Conservation (phyloP, 2,888 invertebrate species). For the Thysanoteuthis rhombus region DNA sequence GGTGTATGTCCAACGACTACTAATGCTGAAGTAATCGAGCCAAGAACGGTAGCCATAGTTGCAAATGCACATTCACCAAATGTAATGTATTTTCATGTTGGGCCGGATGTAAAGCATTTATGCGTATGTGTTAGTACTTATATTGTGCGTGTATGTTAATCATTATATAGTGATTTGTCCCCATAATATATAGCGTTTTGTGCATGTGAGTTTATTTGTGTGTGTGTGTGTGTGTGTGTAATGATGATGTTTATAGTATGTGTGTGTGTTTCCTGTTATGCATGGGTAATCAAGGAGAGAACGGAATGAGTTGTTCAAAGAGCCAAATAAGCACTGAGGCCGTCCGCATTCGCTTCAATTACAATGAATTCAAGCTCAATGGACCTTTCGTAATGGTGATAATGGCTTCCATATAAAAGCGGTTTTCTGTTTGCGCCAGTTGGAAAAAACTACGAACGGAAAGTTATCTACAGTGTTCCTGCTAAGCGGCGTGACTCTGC, state of each 20-base stretch:
- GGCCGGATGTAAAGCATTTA: too few species aligned
- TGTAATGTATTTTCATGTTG: too few species aligned
- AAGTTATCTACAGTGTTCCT: neutral
- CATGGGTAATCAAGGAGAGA: neutral
- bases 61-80: too few species aligned
- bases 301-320: neutral
- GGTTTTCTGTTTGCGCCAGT: neutral
- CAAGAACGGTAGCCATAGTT: too few species aligned
- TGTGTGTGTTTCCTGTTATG: neutral
- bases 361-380: neutral
- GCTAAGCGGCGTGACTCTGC: too few species aligned
- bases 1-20: too few species aligned
- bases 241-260: neutral
- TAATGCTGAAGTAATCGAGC: too few species aligned
- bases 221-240: neutral
- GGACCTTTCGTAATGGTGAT: neutral
- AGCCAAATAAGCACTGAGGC: neutral
- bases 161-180: too few species aligned
- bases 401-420: conserved; percentile 12
- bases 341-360: neutral
- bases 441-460: neutral
- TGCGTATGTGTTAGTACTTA: too few species aligned
- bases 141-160: too few species aligned
- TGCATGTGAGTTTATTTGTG: too few species aligned
- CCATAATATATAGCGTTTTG: too few species aligned